A percentile compares a stretch with the other conserved stretches of the same genome.
Evolutionary conservation across 1,140 invertebrate species (phyloP).

Genomic region (Diorhabda sublineata): DNA sequence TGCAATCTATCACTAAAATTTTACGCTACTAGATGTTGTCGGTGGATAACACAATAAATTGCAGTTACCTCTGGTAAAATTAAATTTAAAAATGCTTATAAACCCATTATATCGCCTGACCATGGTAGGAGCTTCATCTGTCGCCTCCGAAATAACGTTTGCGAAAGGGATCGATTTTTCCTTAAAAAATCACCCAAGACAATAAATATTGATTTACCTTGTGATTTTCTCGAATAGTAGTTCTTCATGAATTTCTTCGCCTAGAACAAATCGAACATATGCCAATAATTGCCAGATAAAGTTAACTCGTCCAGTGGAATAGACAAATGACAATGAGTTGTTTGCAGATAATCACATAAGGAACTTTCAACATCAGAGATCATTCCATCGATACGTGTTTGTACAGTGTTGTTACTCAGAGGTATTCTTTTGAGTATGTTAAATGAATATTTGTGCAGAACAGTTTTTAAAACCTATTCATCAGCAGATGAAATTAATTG

Average conservation of each 20-base stretch:
- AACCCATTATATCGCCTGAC: not conserved
- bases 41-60: too few relatives aligned
- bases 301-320: conserved; percentile 22
- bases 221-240: conserved; percentile 45
- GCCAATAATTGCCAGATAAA: conserved; percentile 43
- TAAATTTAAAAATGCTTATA: too few relatives aligned
- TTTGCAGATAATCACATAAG: conserved; percentile 3
- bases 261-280: conserved; percentile 45
- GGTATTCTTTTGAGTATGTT: conserved; percentile 45
- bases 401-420: conserved; percentile 44
- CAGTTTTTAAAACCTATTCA: conserved; percentile 29
- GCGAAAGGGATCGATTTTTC: conserved; percentile 23
- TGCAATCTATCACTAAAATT: not conserved
- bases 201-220: conserved; percentile 47
- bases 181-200: conserved; percentile 36
- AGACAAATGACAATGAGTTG: conserved; percentile 34
- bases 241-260: conserved; percentile 42
- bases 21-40: too few relatives aligned
- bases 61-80: too few relatives aligned
- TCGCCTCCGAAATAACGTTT: conserved; percentile 35
- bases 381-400: conserved; percentile 48
- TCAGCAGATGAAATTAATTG: conserved; percentile 44
- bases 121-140: conserved; percentile 36
- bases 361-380: conserved; percentile 41
- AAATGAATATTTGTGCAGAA: conserved; percentile 28